Evolutionary conservation across 2,888 invertebrate genomes (phyloP).

Genomic region (Hypomecis atomaria): DNA sequence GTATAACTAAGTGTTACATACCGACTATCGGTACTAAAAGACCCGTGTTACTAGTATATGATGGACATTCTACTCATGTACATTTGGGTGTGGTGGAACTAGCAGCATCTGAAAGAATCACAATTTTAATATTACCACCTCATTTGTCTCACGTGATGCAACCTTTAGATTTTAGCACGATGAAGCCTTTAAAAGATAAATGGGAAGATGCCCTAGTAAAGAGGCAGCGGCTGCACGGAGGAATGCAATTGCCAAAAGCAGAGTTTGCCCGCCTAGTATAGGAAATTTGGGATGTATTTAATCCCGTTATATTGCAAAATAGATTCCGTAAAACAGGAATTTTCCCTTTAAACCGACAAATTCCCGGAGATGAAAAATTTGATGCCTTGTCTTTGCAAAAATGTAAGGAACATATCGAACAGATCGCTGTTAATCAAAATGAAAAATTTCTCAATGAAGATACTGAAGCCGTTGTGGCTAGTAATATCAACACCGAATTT

Average conservation of each 20-base stretch:
- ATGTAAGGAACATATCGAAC: conserved; percentile 1
- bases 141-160: not conserved
- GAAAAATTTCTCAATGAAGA: no score
- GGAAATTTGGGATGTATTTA: not conserved
- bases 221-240: not conserved
- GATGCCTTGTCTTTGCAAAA: not conserved
- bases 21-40: no score
- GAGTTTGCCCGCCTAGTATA: not conserved
- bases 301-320: not conserved
- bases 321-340: not conserved
- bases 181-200: not conserved
- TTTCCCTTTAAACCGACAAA: not conserved
- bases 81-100: conserved; percentile 5
- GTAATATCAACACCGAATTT: no score
- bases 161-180: not conserved
- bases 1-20: no score
- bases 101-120: conserved; percentile 3
- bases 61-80: no score
- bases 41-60: no score
- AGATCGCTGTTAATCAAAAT: conserved; percentile 3
- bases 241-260: not conserved
- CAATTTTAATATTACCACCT: not conserved
- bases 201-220: not conserved
- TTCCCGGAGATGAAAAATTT: not conserved
- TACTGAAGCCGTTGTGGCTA: no score